Evolutionary conservation across 2,797 vertebrate species (phyloP).

Genomic region (Otus scops): DNA sequence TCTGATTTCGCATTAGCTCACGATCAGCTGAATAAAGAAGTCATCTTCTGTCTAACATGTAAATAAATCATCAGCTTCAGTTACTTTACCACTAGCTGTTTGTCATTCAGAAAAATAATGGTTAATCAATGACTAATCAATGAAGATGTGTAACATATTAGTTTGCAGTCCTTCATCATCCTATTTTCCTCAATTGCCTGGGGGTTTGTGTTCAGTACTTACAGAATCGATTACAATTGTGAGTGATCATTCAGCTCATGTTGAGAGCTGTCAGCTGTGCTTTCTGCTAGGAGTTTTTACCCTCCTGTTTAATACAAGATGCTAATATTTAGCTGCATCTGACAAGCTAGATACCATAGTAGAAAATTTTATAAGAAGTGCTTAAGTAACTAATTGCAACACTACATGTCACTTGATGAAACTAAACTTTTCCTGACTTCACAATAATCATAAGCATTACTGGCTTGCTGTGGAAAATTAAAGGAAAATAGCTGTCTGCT

Average conservation of each 20-base stretch:
- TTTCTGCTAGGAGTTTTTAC: slow-evolving; percentile 71
- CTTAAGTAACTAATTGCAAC: slow-evolving; percentile 79
- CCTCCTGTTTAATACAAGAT: slow-evolving; percentile 72
- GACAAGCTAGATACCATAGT: slow-evolving; percentile 67
- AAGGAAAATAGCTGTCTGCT: slow-evolving; percentile 77
- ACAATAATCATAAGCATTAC: slow-evolving; percentile 83
- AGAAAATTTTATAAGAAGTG: slow-evolving; percentile 71
- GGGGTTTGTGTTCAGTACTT: slow-evolving; percentile 83
- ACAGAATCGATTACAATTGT: slow-evolving; percentile 87
- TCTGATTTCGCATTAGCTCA: slow-evolving; percentile 67
- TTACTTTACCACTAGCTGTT: slow-evolving; percentile 85
- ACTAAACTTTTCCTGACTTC: slow-evolving; percentile 82
- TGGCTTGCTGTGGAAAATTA: slow-evolving; percentile 78
- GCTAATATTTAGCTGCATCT: slow-evolving; percentile 76
- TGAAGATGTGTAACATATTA: slow-evolving; percentile 84
- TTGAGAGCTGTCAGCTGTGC: slow-evolving; percentile 81
- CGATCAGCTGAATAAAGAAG: slow-evolving; percentile 78
- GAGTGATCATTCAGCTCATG: slow-evolving; percentile 86
- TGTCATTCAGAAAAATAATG: slow-evolving; percentile 88
- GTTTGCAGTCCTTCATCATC: slow-evolving; percentile 86
- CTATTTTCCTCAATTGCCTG: slow-evolving; percentile 83
- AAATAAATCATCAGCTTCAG: slow-evolving; percentile 85
- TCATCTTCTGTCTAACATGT: slow-evolving; percentile 79
- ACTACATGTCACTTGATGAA: slow-evolving; percentile 79
- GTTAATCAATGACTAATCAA: slow-evolving; percentile 87